phyloP scores from a whole-genome alignment of 1,140 invertebrate species.

The Gryllus bimaculatus region DNA sequence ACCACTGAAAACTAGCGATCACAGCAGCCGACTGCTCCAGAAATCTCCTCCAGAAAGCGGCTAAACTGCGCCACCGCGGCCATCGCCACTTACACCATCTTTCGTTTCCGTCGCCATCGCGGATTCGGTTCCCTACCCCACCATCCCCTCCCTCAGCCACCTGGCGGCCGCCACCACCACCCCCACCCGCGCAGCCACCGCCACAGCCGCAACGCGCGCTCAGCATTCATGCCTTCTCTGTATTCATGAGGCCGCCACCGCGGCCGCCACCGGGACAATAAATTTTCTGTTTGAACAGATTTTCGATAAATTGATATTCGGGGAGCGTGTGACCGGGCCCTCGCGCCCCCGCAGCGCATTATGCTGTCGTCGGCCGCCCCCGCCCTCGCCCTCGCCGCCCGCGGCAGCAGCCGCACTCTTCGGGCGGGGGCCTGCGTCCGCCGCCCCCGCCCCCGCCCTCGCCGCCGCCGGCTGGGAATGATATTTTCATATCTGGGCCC shows the following conservation, averaged over 20 bases:
- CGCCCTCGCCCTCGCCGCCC: too few species aligned
- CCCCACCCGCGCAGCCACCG: not conserved
- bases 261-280: slow-evolving; percentile 2
- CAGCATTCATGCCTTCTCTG: slow-evolving; percentile 8
- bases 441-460: too few species aligned
- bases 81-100: not conserved
- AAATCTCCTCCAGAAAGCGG: too few species aligned
- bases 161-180: not conserved
- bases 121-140: not conserved
- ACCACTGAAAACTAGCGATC: too few species aligned
- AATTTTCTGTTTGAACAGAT: slow-evolving; percentile 15
- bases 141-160: not conserved
- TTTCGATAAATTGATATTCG: slow-evolving; percentile 16
- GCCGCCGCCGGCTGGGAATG: too few species aligned
- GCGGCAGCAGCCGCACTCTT: too few species aligned
- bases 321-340: not conserved
- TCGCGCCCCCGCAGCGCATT: not conserved
- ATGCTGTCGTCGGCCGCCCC: not conserved
- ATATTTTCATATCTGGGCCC: too few species aligned
- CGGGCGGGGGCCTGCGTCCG: too few species aligned
- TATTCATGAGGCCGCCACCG: slow-evolving; percentile 11
- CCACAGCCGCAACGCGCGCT: not conserved
- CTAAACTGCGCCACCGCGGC: too few species aligned
- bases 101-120: not conserved
- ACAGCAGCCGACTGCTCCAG: too few species aligned